phyloP scores from a whole-genome alignment of 2,888 invertebrate genomes.

The Melanophora roralis region DNA sequence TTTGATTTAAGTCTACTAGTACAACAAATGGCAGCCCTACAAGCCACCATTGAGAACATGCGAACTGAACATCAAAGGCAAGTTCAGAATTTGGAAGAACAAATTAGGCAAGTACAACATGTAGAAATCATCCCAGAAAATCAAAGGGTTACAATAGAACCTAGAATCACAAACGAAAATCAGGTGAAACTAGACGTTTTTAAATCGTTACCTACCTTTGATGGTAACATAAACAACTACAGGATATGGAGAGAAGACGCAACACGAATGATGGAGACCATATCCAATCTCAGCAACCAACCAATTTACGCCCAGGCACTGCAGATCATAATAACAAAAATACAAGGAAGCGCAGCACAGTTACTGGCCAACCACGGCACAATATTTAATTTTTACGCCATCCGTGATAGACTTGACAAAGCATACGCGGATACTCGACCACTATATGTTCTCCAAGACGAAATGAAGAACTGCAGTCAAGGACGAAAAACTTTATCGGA shows the following conservation, averaged over 20 bases:
- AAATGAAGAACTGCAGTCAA: not conserved
- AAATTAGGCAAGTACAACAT: not conserved
- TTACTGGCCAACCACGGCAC: slow-evolving; percentile 13
- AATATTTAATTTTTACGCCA: slow-evolving; percentile 32
- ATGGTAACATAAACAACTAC: slow-evolving; percentile 4
- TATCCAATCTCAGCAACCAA: not conserved
- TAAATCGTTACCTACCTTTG: not conserved
- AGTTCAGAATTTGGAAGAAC: not conserved
- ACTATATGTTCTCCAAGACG: not conserved
- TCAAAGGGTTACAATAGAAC: not conserved
- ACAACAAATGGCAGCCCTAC: slow-evolving; percentile 12
- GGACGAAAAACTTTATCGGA: not conserved
- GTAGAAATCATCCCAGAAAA: not conserved
- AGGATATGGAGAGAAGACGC: not conserved
- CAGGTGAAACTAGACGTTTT: slow-evolving; percentile 1
- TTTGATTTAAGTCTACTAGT: not conserved
- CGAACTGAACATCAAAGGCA: not conserved
- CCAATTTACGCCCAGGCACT: not conserved
- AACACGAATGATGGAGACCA: slow-evolving; percentile 1
- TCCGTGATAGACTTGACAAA: slow-evolving; percentile 2
- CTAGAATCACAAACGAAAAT: not conserved
- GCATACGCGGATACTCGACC: not conserved
- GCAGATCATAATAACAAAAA: slow-evolving; percentile 14
- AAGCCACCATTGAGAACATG: not conserved
- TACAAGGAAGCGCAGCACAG: slow-evolving; percentile 10